phyloP scores from a whole-genome alignment of 2,888 invertebrate genomes.

The Ormyrus pomaceus region DNA sequence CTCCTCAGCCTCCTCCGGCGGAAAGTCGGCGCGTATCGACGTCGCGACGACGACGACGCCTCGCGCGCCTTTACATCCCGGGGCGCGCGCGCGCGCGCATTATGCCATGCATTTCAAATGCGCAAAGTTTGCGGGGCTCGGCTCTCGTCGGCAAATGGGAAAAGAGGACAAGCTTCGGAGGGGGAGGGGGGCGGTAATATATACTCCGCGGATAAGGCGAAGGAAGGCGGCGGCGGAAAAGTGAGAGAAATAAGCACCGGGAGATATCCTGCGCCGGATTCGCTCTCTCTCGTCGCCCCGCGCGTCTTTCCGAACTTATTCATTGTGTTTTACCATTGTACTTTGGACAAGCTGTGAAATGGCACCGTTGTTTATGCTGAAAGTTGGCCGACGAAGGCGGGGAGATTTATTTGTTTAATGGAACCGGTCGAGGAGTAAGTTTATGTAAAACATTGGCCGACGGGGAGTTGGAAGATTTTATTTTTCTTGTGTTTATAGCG shows the following conservation, averaged over 20 bases:
- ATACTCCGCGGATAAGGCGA: no score
- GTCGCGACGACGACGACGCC: no score
- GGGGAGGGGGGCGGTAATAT: slow-evolving; percentile 23
- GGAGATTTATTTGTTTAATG: no score
- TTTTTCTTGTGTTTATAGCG: no score
- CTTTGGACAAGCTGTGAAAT: slow-evolving; percentile 28
- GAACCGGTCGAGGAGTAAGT: no score
- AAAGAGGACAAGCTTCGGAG: slow-evolving; percentile 48
- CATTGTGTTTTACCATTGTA: slow-evolving; percentile 31
- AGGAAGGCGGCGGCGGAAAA: slow-evolving; percentile 35
- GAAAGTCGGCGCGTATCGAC: no score
- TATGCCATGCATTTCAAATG: slow-evolving; percentile 72
- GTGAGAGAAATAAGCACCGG: slow-evolving; percentile 46
- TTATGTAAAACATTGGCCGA: no score
- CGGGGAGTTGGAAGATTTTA: no score
- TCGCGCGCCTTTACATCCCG: no score
- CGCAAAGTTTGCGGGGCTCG: slow-evolving; percentile 61
- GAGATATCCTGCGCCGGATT: neutral
- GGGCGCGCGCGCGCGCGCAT: slow-evolving; percentile 61
- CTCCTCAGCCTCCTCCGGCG: neutral
- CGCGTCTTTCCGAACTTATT: slow-evolving; percentile 39
- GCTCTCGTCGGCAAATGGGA: slow-evolving; percentile 44
- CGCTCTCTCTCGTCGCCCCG: neutral
- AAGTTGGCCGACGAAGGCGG: slow-evolving; percentile 8
- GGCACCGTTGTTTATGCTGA: slow-evolving; percentile 14